A percentile compares a stretch with the other conserved stretches of the same genome.
Evolutionary conservation across 1,140 invertebrate genomes (phyloP).

Genomic region (Dreissena rostriformis): DNA sequence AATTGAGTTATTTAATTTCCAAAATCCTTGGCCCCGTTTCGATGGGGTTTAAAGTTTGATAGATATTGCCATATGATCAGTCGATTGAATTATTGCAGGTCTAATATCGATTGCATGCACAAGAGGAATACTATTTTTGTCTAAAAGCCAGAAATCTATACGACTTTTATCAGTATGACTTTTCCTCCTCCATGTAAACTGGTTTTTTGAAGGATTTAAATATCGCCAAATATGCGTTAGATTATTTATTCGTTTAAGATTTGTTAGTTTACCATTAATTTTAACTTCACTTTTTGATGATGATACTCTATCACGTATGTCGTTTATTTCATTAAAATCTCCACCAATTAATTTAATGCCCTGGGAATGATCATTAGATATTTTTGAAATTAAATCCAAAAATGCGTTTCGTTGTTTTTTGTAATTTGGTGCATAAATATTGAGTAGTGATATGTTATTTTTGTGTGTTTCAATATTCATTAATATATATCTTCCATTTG

Average conservation of each 20-base stretch:
- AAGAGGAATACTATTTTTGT: too few relatives aligned
- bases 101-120: too few relatives aligned
- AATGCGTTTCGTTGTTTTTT: slow-evolving; percentile 1
- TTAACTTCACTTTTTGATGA: slow-evolving; percentile 35
- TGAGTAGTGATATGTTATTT: background rate
- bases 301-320: slow-evolving; percentile 21
- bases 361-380: background rate
- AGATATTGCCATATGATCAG: too few relatives aligned
- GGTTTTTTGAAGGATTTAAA: background rate
- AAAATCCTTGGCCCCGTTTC: too few relatives aligned
- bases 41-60: too few relatives aligned
- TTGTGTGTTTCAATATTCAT: slow-evolving; percentile 26
- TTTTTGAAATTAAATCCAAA: background rate
- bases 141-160: slow-evolving; percentile 33
- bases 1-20: too few relatives aligned
- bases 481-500: slow-evolving; percentile 27
- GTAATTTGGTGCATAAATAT: slow-evolving; percentile 51
- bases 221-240: slow-evolving; percentile 35
- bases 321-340: slow-evolving; percentile 35
- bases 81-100: too few relatives aligned
- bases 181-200: slow-evolving; percentile 35
- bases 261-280: slow-evolving; percentile 10
- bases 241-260: background rate
- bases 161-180: slow-evolving; percentile 30
- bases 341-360: slow-evolving; percentile 9